Percentiles rank a stretch among this genome's conserved stretches.
Evolutionary conservation across 2,888 invertebrate genomes (phyloP).

Genomic region (Nymphalis c-album): DNA sequence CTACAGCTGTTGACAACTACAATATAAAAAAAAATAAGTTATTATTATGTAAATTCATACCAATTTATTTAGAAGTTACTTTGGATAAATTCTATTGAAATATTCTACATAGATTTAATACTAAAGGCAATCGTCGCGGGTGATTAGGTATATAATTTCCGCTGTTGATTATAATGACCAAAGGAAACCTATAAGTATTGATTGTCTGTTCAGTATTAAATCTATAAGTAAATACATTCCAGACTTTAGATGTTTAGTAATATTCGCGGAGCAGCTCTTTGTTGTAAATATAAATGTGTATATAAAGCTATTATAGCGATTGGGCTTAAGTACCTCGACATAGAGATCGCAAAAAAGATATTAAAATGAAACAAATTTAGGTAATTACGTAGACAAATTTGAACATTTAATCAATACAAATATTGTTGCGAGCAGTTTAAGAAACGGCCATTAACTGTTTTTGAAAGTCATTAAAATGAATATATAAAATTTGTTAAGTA

Average conservation of each 20-base stretch:
- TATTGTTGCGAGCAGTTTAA: slow-evolving; percentile 44
- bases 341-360: slow-evolving; percentile 35
- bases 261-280: slow-evolving; percentile 63
- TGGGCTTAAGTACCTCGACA: slow-evolving; percentile 36
- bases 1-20: not conserved
- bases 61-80: not conserved
- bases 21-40: too few relatives aligned
- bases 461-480: slow-evolving; percentile 40
- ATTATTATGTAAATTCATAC: too few relatives aligned
- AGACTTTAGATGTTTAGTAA: slow-evolving; percentile 57
- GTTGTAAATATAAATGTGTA: slow-evolving; percentile 72
- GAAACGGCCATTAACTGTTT: slow-evolving; percentile 43
- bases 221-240: slow-evolving; percentile 72
- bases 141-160: slow-evolving; percentile 13
- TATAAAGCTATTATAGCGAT: slow-evolving; percentile 57
- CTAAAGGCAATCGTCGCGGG: slow-evolving; percentile 24
- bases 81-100: slow-evolving; percentile 7
- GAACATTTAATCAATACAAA: slow-evolving; percentile 32
- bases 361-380: slow-evolving; percentile 30
- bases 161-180: slow-evolving; percentile 21
- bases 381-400: slow-evolving; percentile 35
- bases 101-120: slow-evolving; percentile 33
- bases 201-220: slow-evolving; percentile 56
- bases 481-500: slow-evolving; percentile 56
- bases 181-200: slow-evolving; percentile 19